phyloP scores from a whole-genome alignment of 2,888 invertebrate genomes.

The Colletes collaris region DNA sequence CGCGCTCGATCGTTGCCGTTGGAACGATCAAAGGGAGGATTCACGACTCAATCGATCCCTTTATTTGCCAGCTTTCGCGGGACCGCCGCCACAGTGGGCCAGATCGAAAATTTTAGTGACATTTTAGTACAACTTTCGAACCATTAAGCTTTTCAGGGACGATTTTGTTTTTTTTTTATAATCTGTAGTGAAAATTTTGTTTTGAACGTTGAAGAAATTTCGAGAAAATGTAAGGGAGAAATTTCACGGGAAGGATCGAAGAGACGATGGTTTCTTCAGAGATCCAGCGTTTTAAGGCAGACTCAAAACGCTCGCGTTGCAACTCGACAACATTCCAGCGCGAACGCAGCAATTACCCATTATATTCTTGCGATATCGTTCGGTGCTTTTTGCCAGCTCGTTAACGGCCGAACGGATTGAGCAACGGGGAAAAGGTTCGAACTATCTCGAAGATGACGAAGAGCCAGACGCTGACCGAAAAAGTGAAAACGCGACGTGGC shows the following conservation, averaged over 20 bases:
- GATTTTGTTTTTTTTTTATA: too few species aligned
- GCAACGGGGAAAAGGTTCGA: slow-evolving; percentile 20
- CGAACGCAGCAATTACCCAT: slow-evolving; percentile 28
- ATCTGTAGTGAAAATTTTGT: too few species aligned
- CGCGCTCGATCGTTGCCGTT: not conserved
- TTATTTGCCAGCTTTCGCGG: not conserved
- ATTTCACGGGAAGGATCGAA: too few species aligned
- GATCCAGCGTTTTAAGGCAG: too few species aligned
- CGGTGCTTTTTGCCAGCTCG: slow-evolving; percentile 21
- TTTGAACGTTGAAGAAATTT: too few species aligned
- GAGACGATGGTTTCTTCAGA: too few species aligned
- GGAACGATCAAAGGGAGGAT: slow-evolving; percentile 8
- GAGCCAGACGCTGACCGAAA: slow-evolving; percentile 22
- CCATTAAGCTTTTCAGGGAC: too few species aligned
- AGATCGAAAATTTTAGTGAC: too few species aligned
- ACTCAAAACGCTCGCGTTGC: not conserved
- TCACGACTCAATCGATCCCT: not conserved
- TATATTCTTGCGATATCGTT: slow-evolving; percentile 32
- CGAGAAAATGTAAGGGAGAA: too few species aligned
- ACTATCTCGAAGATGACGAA: slow-evolving; percentile 1
- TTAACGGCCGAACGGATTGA: slow-evolving; percentile 15
- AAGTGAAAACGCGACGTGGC: slow-evolving; percentile 37
- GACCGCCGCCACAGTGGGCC: too few species aligned
- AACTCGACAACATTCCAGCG: slow-evolving; percentile 1
- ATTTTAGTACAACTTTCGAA: too few species aligned